Evolutionary conservation across 92 coral and sea anemone genomes (phyloP).

Genomic region (Chrysogorgia sp.): DNA sequence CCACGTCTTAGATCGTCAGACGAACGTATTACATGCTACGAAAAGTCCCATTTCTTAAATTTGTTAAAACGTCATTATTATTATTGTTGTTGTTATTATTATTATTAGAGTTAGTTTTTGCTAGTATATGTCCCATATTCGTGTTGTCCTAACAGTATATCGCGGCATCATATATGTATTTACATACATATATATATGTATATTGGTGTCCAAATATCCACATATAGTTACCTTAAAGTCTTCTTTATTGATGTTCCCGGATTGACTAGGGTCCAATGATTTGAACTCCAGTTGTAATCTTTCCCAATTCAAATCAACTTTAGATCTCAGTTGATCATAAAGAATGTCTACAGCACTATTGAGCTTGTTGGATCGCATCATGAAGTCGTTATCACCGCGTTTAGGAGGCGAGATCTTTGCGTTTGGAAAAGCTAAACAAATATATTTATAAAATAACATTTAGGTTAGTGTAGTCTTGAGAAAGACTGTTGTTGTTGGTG

Average conservation of each 20-base stretch:
- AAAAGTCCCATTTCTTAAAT: too few relatives aligned
- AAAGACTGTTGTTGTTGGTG: too few relatives aligned
- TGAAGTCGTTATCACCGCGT: constrained; percentile 94
- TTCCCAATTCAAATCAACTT: constrained; percentile 92
- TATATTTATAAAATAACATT: background rate
- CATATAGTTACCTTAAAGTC: constrained; percentile 73
- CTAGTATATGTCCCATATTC: background rate
- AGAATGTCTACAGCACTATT: constrained; percentile 93
- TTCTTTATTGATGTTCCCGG: constrained; percentile 70
- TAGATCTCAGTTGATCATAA: constrained; percentile 85
- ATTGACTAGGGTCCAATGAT: constrained; percentile 64
- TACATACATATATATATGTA: too few relatives aligned
- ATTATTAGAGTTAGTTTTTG: background rate
- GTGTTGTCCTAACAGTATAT: background rate
- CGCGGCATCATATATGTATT: background rate
- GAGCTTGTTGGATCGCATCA: constrained; percentile 98
- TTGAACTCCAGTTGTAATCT: constrained; percentile 79
- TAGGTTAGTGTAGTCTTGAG: too few relatives aligned
- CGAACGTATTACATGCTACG: too few relatives aligned
- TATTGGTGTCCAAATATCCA: too few relatives aligned
- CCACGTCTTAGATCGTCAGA: too few relatives aligned
- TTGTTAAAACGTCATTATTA: too few relatives aligned
- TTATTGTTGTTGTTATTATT: background rate
- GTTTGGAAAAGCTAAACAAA: constrained; percentile 82
- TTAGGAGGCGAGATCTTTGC: constrained; percentile 97